Percentiles rank a stretch among this genome's conserved stretches.
These are phyloP conservation scores for Drosophila virilis DNA, from an alignment of 1,140 invertebrate genomes.

Conservation along the genomic window DNA sequence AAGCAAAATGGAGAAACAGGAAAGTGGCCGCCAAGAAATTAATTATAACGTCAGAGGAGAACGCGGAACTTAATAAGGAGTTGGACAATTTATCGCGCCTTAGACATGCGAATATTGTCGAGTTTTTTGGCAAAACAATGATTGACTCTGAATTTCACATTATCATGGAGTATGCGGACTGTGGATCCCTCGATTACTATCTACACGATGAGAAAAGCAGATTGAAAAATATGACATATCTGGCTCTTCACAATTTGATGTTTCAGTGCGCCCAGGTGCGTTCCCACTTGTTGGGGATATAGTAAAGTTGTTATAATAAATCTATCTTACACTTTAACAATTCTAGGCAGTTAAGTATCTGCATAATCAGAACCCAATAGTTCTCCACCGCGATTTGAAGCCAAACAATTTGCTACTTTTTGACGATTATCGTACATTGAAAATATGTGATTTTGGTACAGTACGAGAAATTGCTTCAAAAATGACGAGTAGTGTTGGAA, in stretches of 20 bases:
- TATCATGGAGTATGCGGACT: conserved; percentile 22
- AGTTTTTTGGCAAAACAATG: not conserved
- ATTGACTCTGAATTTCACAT: not conserved
- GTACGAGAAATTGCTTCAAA: not conserved
- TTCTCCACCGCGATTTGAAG: conserved; percentile 45
- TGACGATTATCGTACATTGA: not conserved
- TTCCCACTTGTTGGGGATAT: not conserved
- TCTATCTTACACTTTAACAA: not conserved
- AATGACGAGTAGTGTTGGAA: not conserved
- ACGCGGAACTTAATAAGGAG: not conserved
- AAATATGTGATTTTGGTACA: conserved; percentile 16
- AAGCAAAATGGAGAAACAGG: no score
- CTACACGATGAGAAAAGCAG: not conserved
- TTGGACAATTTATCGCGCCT: not conserved
- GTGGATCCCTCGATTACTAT: not conserved
- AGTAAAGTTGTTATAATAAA: no score
- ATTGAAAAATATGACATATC: not conserved
- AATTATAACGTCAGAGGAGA: not conserved
- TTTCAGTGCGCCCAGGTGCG: conserved; percentile 13
- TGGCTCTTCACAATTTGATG: conserved; percentile 5
- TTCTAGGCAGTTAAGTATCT: conserved; percentile 34
- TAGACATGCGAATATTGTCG: conserved; percentile 18
- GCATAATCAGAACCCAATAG: conserved; percentile 16
- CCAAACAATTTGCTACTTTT: not conserved
- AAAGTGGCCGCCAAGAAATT: not conserved